These are phyloP conservation scores for Parambassis ranga DNA, from an alignment of 2,797 vertebrate species.

Conservation along the genomic window DNA sequence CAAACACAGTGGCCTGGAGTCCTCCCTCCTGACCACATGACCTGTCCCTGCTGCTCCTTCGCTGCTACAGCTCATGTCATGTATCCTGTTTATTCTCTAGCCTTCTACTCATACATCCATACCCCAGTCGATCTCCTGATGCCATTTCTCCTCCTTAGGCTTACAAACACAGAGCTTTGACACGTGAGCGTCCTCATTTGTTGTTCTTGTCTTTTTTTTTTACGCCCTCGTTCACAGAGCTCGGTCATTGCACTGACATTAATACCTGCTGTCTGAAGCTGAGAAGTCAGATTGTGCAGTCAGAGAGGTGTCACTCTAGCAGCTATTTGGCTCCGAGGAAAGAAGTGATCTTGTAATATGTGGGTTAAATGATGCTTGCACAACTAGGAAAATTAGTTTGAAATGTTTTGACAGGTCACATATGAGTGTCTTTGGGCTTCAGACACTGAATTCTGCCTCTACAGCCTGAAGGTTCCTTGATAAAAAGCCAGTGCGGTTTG, in stretches of 20 bases:
- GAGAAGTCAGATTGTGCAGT: neutral
- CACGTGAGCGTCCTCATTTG: too few species aligned
- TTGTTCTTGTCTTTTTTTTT: too few species aligned
- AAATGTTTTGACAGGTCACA: neutral
- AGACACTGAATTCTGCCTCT: too few species aligned
- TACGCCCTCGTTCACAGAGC: too few species aligned
- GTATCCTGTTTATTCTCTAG: too few species aligned
- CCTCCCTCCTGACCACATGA: neutral
- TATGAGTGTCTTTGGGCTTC: neutral
- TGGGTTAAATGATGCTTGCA: neutral
- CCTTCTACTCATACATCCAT: too few species aligned
- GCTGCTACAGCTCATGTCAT: too few species aligned
- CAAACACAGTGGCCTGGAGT: slow-evolving; percentile 37
- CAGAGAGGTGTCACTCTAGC: neutral
- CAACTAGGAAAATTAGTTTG: neutral
- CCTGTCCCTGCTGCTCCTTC: neutral
- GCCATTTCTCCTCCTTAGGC: too few species aligned
- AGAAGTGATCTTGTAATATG: neutral
- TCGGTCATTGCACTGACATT: neutral
- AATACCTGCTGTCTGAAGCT: neutral
- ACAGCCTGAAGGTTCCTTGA: too few species aligned
- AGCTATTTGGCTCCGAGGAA: neutral
- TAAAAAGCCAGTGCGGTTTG: too few species aligned
- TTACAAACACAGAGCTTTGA: too few species aligned
- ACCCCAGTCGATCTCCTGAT: too few species aligned